Conservation (phyloP, 2,797 vertebrate species). For the Gila robusta region DNA sequence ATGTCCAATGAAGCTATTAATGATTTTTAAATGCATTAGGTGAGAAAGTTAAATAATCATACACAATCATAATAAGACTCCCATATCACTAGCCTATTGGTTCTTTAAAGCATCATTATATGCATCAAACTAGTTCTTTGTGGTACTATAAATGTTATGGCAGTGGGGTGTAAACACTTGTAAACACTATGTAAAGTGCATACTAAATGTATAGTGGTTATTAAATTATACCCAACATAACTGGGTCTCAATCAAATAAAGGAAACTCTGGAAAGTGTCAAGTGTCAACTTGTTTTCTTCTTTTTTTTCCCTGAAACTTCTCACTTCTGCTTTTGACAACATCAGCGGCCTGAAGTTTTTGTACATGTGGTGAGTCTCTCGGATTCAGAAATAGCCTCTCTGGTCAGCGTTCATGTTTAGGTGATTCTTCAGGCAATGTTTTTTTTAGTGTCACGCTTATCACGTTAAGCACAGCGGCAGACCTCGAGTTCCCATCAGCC, state of each 20-base stretch:
- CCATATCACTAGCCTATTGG: neutral
- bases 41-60: neutral
- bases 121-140: neutral
- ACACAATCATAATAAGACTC: neutral
- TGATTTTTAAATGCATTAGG: neutral
- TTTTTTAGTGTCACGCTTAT: constrained; percentile 77
- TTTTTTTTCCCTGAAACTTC: constrained; percentile 84
- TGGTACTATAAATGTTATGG: neutral
- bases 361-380: constrained; percentile 79
- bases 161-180: neutral
- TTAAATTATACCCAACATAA: neutral
- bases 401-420: constrained; percentile 78
- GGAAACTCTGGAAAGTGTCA: constrained; percentile 71
- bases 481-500: constrained; percentile 45
- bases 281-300: constrained; percentile 60
- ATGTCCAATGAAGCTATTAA: too few relatives aligned
- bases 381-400: constrained; percentile 80
- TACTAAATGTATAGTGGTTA: neutral
- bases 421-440: constrained; percentile 75
- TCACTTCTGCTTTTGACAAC: constrained; percentile 86
- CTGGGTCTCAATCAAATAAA: constrained; percentile 53
- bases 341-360: constrained; percentile 75
- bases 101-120: constrained; percentile 15
- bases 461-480: constrained; percentile 71
- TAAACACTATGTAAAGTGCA: neutral